phyloP scores from a whole-genome alignment of 2,113 vertebrate genomes.

The Neomonachus schauinslandi region DNA sequence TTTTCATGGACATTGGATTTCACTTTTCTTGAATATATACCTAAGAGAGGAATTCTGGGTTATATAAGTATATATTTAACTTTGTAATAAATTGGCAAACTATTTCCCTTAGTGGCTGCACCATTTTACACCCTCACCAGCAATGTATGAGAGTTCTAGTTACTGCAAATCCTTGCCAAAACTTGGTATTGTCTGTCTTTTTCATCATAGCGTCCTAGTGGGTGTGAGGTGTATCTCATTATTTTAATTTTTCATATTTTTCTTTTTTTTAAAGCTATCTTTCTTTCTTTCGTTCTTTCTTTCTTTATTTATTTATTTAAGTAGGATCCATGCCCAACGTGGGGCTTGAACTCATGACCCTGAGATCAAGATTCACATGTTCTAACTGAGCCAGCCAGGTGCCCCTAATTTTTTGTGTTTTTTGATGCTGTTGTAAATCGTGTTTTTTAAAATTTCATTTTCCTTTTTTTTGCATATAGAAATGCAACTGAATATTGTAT shows the following conservation, averaged over 20 bases:
- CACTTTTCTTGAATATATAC: conserved; percentile 25
- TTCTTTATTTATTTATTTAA: not conserved
- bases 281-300: not conserved
- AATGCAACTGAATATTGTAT: not conserved
- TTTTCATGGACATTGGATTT: not conserved
- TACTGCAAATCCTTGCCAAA: not conserved
- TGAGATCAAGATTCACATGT: not conserved
- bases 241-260: conserved; percentile 4
- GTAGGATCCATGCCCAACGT: not conserved
- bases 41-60: not conserved
- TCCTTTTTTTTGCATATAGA: conserved; percentile 2
- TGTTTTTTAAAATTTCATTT: not conserved
- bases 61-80: not conserved
- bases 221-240: not conserved
- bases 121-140: not conserved
- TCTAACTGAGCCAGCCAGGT: not conserved
- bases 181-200: not conserved
- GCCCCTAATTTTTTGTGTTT: not conserved
- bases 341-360: not conserved
- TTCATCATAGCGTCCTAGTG: not conserved
- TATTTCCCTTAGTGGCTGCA: not conserved
- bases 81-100: not conserved
- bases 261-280: not conserved
- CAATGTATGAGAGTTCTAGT: not conserved
- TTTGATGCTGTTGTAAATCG: not conserved